phyloP scores from a whole-genome alignment of 2,797 vertebrate genomes.

The Epinephelus coioides region DNA sequence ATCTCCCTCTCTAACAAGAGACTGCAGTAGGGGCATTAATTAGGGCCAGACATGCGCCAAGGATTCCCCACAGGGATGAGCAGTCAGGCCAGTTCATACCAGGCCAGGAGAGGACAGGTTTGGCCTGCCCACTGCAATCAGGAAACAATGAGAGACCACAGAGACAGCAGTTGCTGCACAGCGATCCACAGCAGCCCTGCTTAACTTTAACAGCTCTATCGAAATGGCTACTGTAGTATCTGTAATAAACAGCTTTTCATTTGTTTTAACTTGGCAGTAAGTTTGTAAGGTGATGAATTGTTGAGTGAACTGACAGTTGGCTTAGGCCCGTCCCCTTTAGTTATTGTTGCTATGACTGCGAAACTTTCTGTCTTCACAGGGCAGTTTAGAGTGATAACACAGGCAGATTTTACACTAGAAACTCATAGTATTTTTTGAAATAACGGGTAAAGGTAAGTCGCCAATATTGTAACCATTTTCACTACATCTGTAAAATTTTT shows the following conservation, averaged over 20 bases:
- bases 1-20: constrained; percentile 68
- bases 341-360: neutral
- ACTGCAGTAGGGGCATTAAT: constrained; percentile 79
- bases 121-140: constrained; percentile 51
- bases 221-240: neutral
- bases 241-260: neutral
- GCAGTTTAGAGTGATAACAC: neutral
- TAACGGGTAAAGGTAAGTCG: no score
- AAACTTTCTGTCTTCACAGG: neutral
- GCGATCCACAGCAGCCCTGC: constrained; percentile 20
- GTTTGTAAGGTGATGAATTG: neutral
- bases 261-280: constrained; percentile 3
- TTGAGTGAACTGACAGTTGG: neutral
- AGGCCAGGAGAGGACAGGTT: constrained; percentile 63
- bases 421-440: no score
- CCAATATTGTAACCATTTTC: no score
- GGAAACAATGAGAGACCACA: constrained; percentile 23
- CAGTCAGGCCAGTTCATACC: constrained; percentile 64
- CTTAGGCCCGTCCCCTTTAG: neutral
- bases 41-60: constrained; percentile 72
- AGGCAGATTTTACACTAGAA: no score
- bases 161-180: constrained; percentile 8
- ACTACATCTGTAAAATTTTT: no score
- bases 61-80: constrained; percentile 64
- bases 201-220: constrained; percentile 21